Conservation (phyloP, 2,797 vertebrate species). For the Anas acuta region DNA sequence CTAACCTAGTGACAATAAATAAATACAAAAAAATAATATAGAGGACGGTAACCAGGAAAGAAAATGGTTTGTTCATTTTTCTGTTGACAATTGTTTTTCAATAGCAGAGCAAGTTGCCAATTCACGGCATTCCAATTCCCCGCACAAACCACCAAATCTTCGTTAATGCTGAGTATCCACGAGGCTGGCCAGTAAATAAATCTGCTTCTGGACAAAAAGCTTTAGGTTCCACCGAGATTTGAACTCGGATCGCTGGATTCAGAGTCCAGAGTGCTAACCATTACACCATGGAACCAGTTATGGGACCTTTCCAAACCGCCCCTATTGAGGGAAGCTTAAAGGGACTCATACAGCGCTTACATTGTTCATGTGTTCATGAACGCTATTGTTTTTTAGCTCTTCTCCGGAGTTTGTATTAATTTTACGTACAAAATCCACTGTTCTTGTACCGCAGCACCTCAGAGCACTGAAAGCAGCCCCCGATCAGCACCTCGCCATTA, state of each 20-base stretch:
- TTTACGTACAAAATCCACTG: fast-evolving
- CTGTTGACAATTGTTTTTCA: fast-evolving
- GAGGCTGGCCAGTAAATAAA: fast-evolving
- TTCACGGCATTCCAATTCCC: fast-evolving
- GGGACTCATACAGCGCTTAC: too few relatives aligned
- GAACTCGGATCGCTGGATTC: constrained; percentile 87
- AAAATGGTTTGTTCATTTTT: fast-evolving
- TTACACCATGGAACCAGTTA: constrained; percentile 77
- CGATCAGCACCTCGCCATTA: too few relatives aligned
- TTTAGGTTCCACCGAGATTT: constrained; percentile 83
- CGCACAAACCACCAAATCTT: fast-evolving
- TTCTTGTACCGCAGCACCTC: fast-evolving
- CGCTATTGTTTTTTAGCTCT: fast-evolving
- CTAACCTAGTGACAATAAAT: neutral
- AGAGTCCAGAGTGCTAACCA: constrained; percentile 88
- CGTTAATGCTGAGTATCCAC: fast-evolving
- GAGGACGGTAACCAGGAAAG: fast-evolving
- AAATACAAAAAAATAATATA: neutral
- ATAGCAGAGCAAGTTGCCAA: fast-evolving
- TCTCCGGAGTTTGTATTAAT: fast-evolving
- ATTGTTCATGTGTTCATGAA: fast-evolving
- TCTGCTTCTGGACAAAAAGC: fast-evolving
- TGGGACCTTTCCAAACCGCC: fast-evolving
- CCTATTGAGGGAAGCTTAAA: fast-evolving
- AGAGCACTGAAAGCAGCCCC: neutral